A percentile compares a stretch with the other conserved stretches of the same genome.
Conservation (phyloP, 2,113 vertebrate genomes). For the Psettodes erumei region DNA sequence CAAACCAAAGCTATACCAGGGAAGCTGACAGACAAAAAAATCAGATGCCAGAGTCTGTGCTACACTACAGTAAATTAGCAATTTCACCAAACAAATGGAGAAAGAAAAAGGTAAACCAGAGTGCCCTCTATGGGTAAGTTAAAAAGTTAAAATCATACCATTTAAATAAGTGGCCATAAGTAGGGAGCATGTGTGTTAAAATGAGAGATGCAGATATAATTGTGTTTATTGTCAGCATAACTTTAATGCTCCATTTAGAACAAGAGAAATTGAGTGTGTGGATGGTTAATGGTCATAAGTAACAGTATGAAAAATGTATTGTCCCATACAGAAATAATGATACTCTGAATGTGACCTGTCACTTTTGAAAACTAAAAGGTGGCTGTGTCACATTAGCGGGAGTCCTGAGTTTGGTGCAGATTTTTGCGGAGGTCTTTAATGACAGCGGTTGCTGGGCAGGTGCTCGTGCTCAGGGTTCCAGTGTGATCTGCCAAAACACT, state of each 20-base stretch:
- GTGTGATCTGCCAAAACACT: conserved; percentile 82
- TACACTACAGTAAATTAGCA: background rate
- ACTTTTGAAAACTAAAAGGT: background rate
- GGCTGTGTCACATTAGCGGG: no score
- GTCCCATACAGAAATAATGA: background rate
- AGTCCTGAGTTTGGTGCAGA: background rate
- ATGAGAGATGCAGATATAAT: background rate
- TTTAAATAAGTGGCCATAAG: background rate
- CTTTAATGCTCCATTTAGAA: background rate
- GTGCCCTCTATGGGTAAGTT: conserved; percentile 18
- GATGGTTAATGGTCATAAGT: background rate
- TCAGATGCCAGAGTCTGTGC: background rate
- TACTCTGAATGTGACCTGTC: background rate
- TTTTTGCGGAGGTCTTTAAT: conserved; percentile 31
- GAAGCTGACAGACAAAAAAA: background rate
- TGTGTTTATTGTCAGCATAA: background rate
- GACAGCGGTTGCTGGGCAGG: conserved; percentile 75
- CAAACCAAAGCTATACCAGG: background rate
- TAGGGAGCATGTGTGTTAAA: background rate
- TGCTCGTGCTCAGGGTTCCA: conserved; percentile 72
- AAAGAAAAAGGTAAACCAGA: background rate
- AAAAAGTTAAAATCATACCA: no score
- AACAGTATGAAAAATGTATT: background rate
- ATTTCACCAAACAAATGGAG: background rate
- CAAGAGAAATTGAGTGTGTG: background rate